These are phyloP conservation scores for Cyprinodon brontotheroides DNA, from an alignment of 2,113 vertebrate species.

Conservation along the genomic window DNA sequence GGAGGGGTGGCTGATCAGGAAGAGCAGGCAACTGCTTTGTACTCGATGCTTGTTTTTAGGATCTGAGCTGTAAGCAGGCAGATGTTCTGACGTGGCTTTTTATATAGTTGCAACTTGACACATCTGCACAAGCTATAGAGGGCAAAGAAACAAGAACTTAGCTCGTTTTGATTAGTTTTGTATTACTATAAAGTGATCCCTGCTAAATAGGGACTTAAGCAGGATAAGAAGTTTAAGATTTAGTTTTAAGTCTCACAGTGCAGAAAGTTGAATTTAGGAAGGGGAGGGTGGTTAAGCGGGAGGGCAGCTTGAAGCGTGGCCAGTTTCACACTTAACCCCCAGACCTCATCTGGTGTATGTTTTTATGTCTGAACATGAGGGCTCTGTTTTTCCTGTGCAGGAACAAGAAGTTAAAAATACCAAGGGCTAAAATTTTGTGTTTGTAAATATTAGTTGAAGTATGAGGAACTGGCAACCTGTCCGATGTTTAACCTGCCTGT, in stretches of 20 bases:
- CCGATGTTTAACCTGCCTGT: neutral
- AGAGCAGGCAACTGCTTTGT: constrained; percentile 42
- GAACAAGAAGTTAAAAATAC: constrained; percentile 19
- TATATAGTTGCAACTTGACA: constrained; percentile 3
- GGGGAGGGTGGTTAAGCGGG: neutral
- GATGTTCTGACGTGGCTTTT: neutral
- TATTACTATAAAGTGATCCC: constrained; percentile 36
- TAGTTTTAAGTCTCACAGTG: constrained; percentile 23
- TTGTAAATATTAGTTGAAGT: neutral
- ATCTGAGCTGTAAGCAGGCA: constrained; percentile 3
- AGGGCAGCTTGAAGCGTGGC: constrained; percentile 7
- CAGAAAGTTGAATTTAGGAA: constrained; percentile 24
- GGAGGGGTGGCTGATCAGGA: constrained; percentile 39
- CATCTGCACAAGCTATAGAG: neutral
- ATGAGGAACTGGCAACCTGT: neutral
- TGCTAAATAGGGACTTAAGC: constrained; percentile 48
- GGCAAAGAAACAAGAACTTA: constrained; percentile 14
- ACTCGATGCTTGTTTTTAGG: constrained; percentile 10
- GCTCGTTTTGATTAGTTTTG: constrained; percentile 42
- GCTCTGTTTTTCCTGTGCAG: constrained; percentile 11
- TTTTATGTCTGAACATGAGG: constrained; percentile 1
- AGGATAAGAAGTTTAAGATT: constrained; percentile 57
- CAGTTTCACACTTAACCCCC: constrained; percentile 7
- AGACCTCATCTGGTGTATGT: constrained; percentile 6
- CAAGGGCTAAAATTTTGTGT: constrained; percentile 6